Evolutionary conservation across 2,888 invertebrate genomes (phyloP).

Genomic region (Mythimna vitellina): DNA sequence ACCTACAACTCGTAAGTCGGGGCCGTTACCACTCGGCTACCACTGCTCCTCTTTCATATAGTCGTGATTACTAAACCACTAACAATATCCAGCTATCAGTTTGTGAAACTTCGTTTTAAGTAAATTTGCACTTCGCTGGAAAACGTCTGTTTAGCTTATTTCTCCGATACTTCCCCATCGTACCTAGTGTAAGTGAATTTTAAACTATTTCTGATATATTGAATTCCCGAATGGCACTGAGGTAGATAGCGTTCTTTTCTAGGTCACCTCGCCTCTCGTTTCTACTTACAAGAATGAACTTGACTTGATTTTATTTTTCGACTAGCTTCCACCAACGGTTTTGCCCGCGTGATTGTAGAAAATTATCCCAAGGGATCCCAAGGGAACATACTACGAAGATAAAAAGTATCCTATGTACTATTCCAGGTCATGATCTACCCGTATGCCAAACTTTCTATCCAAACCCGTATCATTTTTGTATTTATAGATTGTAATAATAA

Average conservation of each 20-base stretch:
- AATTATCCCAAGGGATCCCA: too few relatives aligned
- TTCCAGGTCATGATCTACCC: too few relatives aligned
- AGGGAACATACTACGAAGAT: too few relatives aligned
- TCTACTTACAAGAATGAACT: neutral
- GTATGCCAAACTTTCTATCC: too few relatives aligned
- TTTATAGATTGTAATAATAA: too few relatives aligned
- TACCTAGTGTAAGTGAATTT: conserved; percentile 45
- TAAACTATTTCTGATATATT: conserved; percentile 38
- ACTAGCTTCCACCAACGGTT: neutral
- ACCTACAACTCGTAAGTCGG: too few relatives aligned
- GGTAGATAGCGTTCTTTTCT: conserved; percentile 7
- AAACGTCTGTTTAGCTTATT: conserved; percentile 14
- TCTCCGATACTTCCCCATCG: neutral
- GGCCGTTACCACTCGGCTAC: too few relatives aligned
- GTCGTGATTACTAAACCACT: neutral
- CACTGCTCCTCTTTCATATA: too few relatives aligned
- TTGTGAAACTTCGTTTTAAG: conserved; percentile 7
- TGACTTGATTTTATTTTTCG: neutral
- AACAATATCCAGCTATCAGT: conserved; percentile 1
- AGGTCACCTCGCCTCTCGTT: neutral
- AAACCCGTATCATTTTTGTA: too few relatives aligned
- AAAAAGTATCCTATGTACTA: too few relatives aligned
- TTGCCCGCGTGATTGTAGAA: neutral
- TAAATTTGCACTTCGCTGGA: conserved; percentile 3
- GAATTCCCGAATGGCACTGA: neutral